Base-by-base conservation (phyloP, 1,140 invertebrate species). In the Chelonus insularis region DNA sequence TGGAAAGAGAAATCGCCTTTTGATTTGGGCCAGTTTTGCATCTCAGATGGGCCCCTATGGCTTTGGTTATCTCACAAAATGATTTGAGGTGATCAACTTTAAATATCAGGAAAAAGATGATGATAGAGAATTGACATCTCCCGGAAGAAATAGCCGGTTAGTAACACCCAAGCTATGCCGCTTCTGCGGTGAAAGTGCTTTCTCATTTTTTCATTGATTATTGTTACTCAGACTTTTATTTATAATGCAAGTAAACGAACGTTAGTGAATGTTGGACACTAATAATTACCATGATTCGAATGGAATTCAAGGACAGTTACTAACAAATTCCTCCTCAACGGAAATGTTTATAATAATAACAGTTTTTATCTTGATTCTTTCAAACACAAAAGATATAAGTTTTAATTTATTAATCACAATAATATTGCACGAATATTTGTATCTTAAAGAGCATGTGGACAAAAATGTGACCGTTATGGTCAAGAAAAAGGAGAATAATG, bases 1-100 rank as follows among this genome's bases (percentile, higher is more conserved):
- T 66, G 41, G 52, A 62, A 76, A 57, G 43, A 78, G 78, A 78
- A 78, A 78, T 78, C 74, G 74, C n/a, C n/a, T 74, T 71, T 61
- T 56, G 39, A 36, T 54, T 20, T 1, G 7, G 12, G 21, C 9
- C 18, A 56, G 39, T 56, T 37, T 56, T 56, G 16, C 14, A 12
- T 39, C 8, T n/a, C 4, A 8, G 6, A 11, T 39, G n/a, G n/a
- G 14, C 12, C n/a, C n/a, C 14, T 12, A 39, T 39, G 2, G 14
- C 14, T 12, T 39, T 2, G 2, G 2, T 12, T n/a, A 4, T n/a
- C 6, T 39, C 14, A n/a, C 14, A 39, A 12, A 39, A 12, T 39
- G 14, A 39, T 39, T 12, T 39, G 5, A 39, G 11, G 11, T 9
- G 4, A 39, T n/a, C 4, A 1, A 39, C 14, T n/a, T 39, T 39